Evolutionary conservation across 2,113 vertebrate genomes (phyloP), one percentile per base, ranked within the genome.

Genomic region (Heloderma charlesbogerti): DNA sequence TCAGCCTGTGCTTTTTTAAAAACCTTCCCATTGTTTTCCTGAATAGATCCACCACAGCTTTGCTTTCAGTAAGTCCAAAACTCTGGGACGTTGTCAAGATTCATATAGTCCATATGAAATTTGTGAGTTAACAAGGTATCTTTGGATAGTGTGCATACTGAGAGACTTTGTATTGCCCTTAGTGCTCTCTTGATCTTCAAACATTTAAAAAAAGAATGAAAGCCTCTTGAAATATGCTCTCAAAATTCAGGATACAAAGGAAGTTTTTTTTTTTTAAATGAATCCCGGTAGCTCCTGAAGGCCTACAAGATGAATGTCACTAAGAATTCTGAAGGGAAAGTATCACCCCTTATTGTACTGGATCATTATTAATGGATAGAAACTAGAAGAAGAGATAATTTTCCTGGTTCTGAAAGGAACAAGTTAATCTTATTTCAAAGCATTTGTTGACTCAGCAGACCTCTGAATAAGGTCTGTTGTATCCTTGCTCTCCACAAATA

Each of bases 341-440:
- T 72, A 25, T 43, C 86, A 45, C 71, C 87, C 81, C 67, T 82
- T 51, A 18, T 34, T 51, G 90, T 84, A 71, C 54, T 16, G 63
- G 25, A 75, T 84, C 95, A 93, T 93, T 91, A 34, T 54, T 18
- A 0, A 22, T 94, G 86, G 85, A 92, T 94, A 81, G 88, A 90
- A 89, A 80, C n/a, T 89, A 79, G 86, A 6, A 87, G 75, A 94
- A 90, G 18, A 94, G 91, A 84, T 2, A 43, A 72, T 31, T 79
- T 85, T 37, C 1, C 15, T 63, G 54, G 40, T 78, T 9, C 7
- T 27, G 1, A 13, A 25, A 77, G 54, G 89, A 84, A 48, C 48
- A 80, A 93, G 31, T 57, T 57, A 83, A 89, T 84, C 4, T 66
- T 60, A 3, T 90, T 45, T 69, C 51, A 0, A 0, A 3, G 0